Evolutionary conservation across 2,113 vertebrate species (phyloP).

Genomic region (Felis chaus): DNA sequence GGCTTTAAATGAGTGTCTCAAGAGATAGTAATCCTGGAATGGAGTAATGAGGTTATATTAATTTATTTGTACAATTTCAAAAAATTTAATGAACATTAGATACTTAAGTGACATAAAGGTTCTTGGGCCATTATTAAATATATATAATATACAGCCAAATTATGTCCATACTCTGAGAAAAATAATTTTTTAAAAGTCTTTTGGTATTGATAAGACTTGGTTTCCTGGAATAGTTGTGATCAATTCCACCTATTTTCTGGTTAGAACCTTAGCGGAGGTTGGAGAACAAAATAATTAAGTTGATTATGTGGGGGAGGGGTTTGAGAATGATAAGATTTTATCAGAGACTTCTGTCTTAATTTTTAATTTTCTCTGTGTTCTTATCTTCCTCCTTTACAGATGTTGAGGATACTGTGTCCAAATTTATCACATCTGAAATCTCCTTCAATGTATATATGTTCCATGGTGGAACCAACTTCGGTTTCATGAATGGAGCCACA

Average conservation of each 20-base stretch:
- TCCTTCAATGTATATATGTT: slow-evolving; percentile 78
- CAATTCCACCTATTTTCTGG: neutral
- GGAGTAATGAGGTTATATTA: neutral
- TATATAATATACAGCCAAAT: neutral
- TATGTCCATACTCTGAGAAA: neutral
- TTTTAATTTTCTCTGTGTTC: neutral
- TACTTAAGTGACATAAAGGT: neutral
- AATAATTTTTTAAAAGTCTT: neutral
- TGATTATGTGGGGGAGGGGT: neutral
- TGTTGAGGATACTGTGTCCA: neutral
- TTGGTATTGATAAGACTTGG: neutral
- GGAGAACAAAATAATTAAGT: neutral
- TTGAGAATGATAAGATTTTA: neutral
- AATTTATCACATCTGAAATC: slow-evolving; percentile 44
- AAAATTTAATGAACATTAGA: neutral
- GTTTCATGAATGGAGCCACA: slow-evolving; percentile 55
- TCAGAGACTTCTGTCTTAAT: neutral
- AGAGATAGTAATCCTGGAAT: neutral
- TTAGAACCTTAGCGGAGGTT: neutral
- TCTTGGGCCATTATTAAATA: neutral
- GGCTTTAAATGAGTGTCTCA: neutral
- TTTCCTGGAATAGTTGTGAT: neutral
- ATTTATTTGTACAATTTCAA: neutral
- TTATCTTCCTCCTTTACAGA: slow-evolving; percentile 15
- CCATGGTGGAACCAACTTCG: slow-evolving; percentile 74